phyloP scores from a whole-genome alignment of 1,140 invertebrate genomes.

The Araneus ventricosus region DNA sequence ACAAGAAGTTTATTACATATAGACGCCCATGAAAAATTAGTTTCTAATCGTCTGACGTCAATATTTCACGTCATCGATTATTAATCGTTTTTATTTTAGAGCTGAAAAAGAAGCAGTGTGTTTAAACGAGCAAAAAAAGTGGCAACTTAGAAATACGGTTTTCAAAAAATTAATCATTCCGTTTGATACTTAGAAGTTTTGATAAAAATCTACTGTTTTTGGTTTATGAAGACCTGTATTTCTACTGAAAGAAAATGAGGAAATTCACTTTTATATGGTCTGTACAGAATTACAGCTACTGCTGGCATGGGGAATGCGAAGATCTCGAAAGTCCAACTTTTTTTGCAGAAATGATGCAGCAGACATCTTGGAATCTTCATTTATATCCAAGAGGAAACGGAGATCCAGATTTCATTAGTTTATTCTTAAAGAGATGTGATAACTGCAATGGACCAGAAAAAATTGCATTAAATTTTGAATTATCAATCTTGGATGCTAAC shows the following conservation, averaged over 20 bases:
- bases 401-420: background rate
- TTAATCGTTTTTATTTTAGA: no score
- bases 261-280: background rate
- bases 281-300: background rate
- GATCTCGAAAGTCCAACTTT: background rate
- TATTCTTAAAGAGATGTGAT: background rate
- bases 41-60: no score
- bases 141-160: no score
- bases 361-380: background rate
- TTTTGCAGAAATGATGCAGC: background rate
- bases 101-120: no score
- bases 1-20: no score
- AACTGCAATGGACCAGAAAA: background rate
- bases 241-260: background rate
- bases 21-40: no score
- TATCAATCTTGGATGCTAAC: background rate
- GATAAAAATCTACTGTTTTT: no score
- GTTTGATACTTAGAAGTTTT: no score
- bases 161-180: no score
- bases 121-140: no score
- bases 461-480: background rate
- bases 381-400: background rate
- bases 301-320: background rate
- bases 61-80: no score
- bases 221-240: no score